These are phyloP conservation scores for Platerodrilus igneus DNA, from an alignment of 2,888 invertebrate species.

Conservation along the genomic window DNA sequence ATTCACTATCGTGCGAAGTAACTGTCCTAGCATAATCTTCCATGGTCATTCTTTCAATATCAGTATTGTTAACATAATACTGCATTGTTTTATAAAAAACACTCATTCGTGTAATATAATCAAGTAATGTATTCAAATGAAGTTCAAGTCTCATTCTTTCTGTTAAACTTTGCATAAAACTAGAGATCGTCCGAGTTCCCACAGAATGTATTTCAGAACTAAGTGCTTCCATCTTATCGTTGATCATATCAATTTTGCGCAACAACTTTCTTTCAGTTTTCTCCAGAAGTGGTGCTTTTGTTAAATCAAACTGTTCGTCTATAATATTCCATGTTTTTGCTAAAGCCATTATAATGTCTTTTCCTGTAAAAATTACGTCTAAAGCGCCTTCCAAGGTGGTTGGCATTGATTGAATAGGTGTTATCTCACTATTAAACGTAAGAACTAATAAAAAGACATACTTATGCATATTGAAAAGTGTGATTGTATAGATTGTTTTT, in stretches of 20 bases:
- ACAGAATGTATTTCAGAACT: constrained; percentile 29
- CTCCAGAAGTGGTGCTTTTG: constrained; percentile 54
- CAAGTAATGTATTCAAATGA: constrained; percentile 58
- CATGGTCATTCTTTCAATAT: constrained; percentile 61
- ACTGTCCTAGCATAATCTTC: constrained; percentile 67
- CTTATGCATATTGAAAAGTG: no score
- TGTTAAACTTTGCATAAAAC: constrained; percentile 39
- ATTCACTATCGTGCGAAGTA: constrained; percentile 62
- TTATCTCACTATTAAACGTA: no score
- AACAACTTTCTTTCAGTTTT: constrained; percentile 60
- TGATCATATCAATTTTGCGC: constrained; percentile 47
- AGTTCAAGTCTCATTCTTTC: constrained; percentile 55
- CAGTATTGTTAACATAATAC: constrained; percentile 52
- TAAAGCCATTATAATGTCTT: constrained; percentile 58
- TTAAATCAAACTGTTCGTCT: constrained; percentile 51
- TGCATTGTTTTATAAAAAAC: constrained; percentile 58
- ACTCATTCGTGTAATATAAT: constrained; percentile 57
- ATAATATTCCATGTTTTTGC: constrained; percentile 62
- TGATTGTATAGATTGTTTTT: no score
- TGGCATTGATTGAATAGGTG: neutral
- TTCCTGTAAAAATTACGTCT: constrained; percentile 56
- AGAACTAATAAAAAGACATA: no score
- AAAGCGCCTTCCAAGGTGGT: constrained; percentile 51
- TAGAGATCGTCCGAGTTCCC: constrained; percentile 30
- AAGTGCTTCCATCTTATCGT: constrained; percentile 44